A percentile compares a stretch with the other conserved stretches of the same genome.
Evolutionary conservation across 1,140 invertebrate genomes (phyloP).

Genomic region (Anoplolepis gracilipes): DNA sequence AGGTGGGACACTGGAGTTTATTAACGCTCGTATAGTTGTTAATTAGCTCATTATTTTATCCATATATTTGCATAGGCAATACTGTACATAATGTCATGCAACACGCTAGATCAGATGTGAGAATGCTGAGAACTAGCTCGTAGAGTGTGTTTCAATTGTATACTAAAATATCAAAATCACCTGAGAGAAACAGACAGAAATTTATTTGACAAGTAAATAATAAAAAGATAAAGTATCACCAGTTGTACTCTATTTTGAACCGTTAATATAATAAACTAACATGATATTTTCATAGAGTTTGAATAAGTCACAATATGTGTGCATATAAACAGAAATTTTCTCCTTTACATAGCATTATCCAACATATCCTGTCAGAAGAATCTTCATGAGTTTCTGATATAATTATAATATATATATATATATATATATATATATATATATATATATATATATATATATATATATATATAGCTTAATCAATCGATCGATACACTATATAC

Average conservation of each 20-base stretch:
- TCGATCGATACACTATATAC: background rate
- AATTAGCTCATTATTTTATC: constrained; percentile 19
- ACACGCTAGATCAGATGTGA: background rate
- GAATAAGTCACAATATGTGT: background rate
- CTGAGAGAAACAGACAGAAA: too few relatives aligned
- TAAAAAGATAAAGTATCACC: too few relatives aligned
- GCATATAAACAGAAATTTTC: background rate
- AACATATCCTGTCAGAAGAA: background rate
- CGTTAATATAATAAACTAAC: too few relatives aligned
- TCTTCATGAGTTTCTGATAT: background rate
- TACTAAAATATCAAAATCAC: background rate
- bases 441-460: background rate
- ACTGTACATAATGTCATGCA: background rate
- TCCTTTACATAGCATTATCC: background rate
- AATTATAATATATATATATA: too few relatives aligned
- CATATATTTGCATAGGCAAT: background rate
- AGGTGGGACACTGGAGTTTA: background rate
- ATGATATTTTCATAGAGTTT: background rate
- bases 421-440: background rate
- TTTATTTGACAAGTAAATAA: too few relatives aligned
- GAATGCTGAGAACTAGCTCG: background rate
- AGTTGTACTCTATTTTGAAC: too few relatives aligned
- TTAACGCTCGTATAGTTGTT: background rate
- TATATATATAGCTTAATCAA: background rate
- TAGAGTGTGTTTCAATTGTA: background rate